Conservation (phyloP, 2,888 invertebrate species). For the Cryptocheilus praepositus region DNA sequence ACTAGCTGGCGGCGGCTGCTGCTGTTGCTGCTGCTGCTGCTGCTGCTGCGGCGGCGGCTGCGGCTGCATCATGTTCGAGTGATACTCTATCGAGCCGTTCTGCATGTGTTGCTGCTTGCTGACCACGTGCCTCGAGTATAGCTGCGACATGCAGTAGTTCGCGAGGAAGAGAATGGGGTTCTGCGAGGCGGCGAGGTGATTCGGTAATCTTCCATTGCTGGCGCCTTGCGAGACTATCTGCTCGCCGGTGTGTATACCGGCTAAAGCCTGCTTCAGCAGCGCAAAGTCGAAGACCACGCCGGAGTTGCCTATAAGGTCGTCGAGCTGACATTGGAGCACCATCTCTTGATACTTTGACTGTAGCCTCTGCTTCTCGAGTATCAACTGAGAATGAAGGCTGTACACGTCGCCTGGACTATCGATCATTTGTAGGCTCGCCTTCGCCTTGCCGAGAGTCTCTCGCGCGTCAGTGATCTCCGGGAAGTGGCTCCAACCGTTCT, state of each 20-base stretch:
- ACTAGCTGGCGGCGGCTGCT: slow-evolving; percentile 62
- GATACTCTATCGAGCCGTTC: slow-evolving; percentile 76
- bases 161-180: slow-evolving; percentile 85
- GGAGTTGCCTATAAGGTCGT: slow-evolving; percentile 82
- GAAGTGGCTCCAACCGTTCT: slow-evolving; percentile 81
- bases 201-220: slow-evolving; percentile 64
- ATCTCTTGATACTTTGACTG: slow-evolving; percentile 83
- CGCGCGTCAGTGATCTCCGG: slow-evolving; percentile 81
- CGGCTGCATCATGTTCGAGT: slow-evolving; percentile 64
- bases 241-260: slow-evolving; percentile 80
- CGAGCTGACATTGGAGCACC: slow-evolving; percentile 83
- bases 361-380: slow-evolving; percentile 81
- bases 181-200: slow-evolving; percentile 75
- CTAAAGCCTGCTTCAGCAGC: slow-evolving; percentile 81
- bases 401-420: slow-evolving; percentile 80
- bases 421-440: slow-evolving; percentile 78
- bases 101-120: slow-evolving; percentile 78
- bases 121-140: slow-evolving; percentile 81
- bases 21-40: slow-evolving; percentile 49
- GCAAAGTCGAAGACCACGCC: slow-evolving; percentile 82
- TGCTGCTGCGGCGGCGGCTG: slow-evolving; percentile 41
- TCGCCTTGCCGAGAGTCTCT: slow-evolving; percentile 80
- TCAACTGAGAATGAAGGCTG: slow-evolving; percentile 79
- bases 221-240: slow-evolving; percentile 66
- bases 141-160: slow-evolving; percentile 86